A percentile compares a stretch with the other conserved stretches of the same genome.
These are phyloP conservation scores for Parasteatoda lunata DNA, from an alignment of 2,888 invertebrate species.

Conservation along the genomic window DNA sequence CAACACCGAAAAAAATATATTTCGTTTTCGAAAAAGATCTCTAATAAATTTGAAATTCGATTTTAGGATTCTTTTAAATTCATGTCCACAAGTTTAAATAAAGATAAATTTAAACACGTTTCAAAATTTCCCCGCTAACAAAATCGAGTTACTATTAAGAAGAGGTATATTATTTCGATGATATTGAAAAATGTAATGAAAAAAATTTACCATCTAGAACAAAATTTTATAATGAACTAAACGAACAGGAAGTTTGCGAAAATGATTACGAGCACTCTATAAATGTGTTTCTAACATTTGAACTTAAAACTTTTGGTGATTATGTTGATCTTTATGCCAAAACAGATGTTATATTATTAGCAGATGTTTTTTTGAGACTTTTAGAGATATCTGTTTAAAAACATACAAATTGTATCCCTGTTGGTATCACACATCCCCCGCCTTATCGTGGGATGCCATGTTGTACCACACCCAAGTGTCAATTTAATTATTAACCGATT, in stretches of 20 bases:
- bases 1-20: neutral
- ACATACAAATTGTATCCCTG: conserved; percentile 71
- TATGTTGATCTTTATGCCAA: conserved; percentile 70
- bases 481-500: conserved; percentile 71
- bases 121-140: neutral
- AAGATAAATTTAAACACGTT: neutral
- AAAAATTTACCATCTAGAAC: neutral
- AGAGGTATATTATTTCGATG: neutral
- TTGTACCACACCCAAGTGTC: conserved; percentile 71
- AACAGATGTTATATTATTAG: conserved; percentile 71
- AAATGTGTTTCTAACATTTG: conserved; percentile 24
- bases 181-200: neutral
- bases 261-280: conserved; percentile 70
- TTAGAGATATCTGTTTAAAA: conserved; percentile 71
- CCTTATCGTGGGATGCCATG: conserved; percentile 72
- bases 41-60: neutral
- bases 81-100: neutral
- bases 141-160: neutral
- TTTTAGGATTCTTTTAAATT: neutral
- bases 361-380: conserved; percentile 73
- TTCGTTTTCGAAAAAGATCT: neutral
- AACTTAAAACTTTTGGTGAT: conserved; percentile 67
- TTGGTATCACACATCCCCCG: conserved; percentile 71
- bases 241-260: neutral
- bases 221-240: conserved; percentile 3